Evolutionary conservation across 2,113 vertebrate species (phyloP).

Genomic region (Otus sunia): DNA sequence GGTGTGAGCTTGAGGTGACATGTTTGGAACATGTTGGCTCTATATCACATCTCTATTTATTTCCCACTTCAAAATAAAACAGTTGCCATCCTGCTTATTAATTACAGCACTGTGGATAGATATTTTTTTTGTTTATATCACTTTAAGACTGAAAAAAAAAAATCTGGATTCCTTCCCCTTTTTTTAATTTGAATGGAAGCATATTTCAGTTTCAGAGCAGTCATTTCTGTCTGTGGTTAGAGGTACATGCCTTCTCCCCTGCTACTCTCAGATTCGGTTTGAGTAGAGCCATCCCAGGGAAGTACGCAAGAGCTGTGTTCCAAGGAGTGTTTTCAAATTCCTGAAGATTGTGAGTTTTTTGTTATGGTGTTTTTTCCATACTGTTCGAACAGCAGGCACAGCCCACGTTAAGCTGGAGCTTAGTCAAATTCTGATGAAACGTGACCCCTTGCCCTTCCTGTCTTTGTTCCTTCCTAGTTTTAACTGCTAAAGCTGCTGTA

Average conservation of each 20-base stretch:
- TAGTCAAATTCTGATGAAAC: constrained; percentile 50
- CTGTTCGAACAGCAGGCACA: constrained; percentile 29
- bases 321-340: constrained; percentile 2
- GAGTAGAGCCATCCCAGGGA: neutral
- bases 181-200: neutral
- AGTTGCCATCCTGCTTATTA: neutral
- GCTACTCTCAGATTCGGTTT: rapidly evolving
- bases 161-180: neutral
- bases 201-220: neutral
- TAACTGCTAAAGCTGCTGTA: constrained; percentile 49
- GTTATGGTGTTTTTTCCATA: constrained; percentile 7
- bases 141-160: neutral
- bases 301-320: neutral
- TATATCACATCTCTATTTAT: neutral
- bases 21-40: neutral
- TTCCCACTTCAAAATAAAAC: neutral
- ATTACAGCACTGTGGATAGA: neutral
- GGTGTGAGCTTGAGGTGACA: neutral
- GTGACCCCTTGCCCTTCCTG: constrained; percentile 72
- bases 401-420: constrained; percentile 18
- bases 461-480: constrained; percentile 72
- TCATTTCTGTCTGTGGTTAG: neutral
- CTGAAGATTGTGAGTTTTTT: neutral
- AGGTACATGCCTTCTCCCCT: neutral
- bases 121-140: neutral